Evolutionary conservation across 2,888 invertebrate genomes (phyloP), one percentile per base, ranked within the genome.

Genomic region (Megastigmus dorsalis): DNA sequence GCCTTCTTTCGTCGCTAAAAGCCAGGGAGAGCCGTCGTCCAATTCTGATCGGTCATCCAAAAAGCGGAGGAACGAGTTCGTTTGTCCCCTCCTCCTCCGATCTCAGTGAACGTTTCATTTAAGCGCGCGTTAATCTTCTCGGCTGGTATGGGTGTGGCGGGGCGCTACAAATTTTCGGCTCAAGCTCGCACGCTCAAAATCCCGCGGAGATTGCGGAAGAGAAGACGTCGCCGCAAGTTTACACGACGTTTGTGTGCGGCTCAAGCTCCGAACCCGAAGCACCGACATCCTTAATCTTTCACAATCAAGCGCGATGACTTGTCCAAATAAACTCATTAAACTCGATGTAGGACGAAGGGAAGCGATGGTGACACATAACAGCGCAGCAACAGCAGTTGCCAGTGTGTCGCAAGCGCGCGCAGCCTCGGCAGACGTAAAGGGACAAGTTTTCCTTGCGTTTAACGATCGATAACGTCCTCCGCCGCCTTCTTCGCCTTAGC

Each of bases 121-220:
- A 57, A 63, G 38, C 45, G 48, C 55, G 13, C 55, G 18, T 7
- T 60, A 41, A 60, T 69, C 60, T 43, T 3, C 59, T 43, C 9
- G n/a, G n/a, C n/a, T n/a, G n/a, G n/a, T n/a, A n/a, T n/a, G n/a
- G n/a, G n/a, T n/a, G n/a, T n/a, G n/a, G 26, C 6, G 33, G 26
- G 52, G 15, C 30, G 23, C 33, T 59, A 59, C 60, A 50, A 62
- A 70, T 54, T 62, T 70, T 60, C 62, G 33, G 60, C 73, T 48
- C 43, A 43, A 45, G 23, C 28, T 7, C 43, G 38, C 50, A 67
- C 67, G 66, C 38, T 69, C 71, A 68, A 79, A 80, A 78, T 79
- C 77, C 77, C 67, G n/a, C n/a, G 54, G 74, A 77, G 75, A 77
- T 78, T 79, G 75, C 57, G 28, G 67, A 52, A 54, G 52, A n/a